Evolutionary conservation across 2,888 invertebrate species (phyloP), one percentile per base, ranked within the genome.

Genomic region (Periphyllus acericola): DNA sequence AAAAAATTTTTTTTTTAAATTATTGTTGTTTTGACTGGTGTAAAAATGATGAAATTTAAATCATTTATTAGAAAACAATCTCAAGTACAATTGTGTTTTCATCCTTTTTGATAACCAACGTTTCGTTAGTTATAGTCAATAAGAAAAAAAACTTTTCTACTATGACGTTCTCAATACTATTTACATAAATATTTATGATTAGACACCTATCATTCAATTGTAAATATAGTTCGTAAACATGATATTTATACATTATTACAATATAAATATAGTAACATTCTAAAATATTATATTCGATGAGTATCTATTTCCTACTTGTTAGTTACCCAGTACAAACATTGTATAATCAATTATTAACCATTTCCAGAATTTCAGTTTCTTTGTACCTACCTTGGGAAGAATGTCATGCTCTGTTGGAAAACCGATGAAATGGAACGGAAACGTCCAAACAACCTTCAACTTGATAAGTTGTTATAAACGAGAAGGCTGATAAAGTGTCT

Each of bases 341-440:
- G 4, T 55, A 52, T 72, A 36, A 74, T 55, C 72, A 55, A 83
- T 74, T 71, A 32, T n/a, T 55, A 52, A 55, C n/a, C 17, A 29
- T 40, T 60, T 75, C 32, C 32, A 68, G 76, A 66, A 78, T 68
- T 76, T 85, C 5, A 19, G 76, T 85, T 85, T 85, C 68, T 78
- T 84, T 85, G 46, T 85, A 34, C 3, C 29, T 32, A 52, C 6
- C 36, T 32, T 19, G 40, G 25, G 60, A 86, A 79, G 55, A 80
- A 86, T 86, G 71, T 86, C 32, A 86, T 72, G 80, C 86, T 86
- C 72, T 72, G 60, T 60, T 86, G 72, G 36, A 86, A 72, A 86
- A 86, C 66, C 21, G 36, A 60, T 86, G 52, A 21, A 80, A 36
- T 55, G 86, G 86, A 86, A 86, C 86, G 72, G 46, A 52, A 32